phyloP scores from a whole-genome alignment of 2,888 invertebrate genomes.

The Brachyptera putata region DNA sequence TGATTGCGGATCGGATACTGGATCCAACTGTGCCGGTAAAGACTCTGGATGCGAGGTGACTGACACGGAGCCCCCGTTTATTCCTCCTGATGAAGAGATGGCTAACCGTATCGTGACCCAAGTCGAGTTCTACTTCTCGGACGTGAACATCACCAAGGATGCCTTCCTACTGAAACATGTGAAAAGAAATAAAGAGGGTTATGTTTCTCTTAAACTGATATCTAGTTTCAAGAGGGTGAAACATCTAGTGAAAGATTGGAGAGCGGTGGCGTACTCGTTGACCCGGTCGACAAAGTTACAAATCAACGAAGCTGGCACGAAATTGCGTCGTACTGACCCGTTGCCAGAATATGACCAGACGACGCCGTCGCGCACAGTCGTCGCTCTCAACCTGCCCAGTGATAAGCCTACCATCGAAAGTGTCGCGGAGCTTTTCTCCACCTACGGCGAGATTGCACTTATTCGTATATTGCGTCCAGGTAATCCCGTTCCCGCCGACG shows the following conservation, averaged over 20 bases:
- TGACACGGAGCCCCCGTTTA: slow-evolving; percentile 56
- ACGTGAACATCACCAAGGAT: slow-evolving; percentile 91
- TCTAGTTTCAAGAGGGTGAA: slow-evolving; percentile 94
- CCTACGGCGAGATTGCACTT: slow-evolving; percentile 85
- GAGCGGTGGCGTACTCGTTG: slow-evolving; percentile 84
- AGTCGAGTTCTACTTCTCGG: slow-evolving; percentile 94
- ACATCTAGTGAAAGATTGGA: slow-evolving; percentile 90
- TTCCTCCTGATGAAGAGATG: slow-evolving; percentile 67
- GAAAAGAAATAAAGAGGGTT: slow-evolving; percentile 90
- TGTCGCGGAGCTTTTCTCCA: slow-evolving; percentile 84
- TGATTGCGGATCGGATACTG: slow-evolving; percentile 61
- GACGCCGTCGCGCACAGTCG: slow-evolving; percentile 85
- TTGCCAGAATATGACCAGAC: slow-evolving; percentile 89
- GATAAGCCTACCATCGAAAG: slow-evolving; percentile 83
- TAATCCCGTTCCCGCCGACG: slow-evolving; percentile 85
- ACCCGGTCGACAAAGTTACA: slow-evolving; percentile 74
- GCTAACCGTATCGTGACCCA: slow-evolving; percentile 76
- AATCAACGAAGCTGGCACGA: slow-evolving; percentile 87
- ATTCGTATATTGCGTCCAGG: slow-evolving; percentile 85
- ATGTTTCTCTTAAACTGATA: slow-evolving; percentile 89
- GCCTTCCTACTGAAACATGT: slow-evolving; percentile 94
- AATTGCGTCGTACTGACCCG: slow-evolving; percentile 78
- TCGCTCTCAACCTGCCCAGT: slow-evolving; percentile 79
- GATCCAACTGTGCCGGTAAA: slow-evolving; percentile 56
- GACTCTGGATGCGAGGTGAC: slow-evolving; percentile 45